A percentile compares a stretch with the other conserved stretches of the same genome.
These are phyloP conservation scores for Condylura cristata DNA, from an alignment of 2,113 vertebrate species.

Conservation along the genomic window DNA sequence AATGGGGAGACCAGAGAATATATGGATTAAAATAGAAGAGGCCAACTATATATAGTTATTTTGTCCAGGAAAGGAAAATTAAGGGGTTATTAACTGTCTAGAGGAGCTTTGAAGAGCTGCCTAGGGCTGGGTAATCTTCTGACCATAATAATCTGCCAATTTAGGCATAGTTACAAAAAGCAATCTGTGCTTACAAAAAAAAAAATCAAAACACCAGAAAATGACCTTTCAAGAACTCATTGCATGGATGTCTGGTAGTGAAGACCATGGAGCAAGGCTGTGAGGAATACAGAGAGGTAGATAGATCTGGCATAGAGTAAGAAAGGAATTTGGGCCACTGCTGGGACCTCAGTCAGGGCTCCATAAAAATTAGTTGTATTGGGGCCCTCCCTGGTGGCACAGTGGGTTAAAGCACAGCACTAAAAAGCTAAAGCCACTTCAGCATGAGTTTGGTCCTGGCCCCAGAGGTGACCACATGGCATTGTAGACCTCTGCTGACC, in stretches of 20 bases:
- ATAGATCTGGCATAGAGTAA: neutral
- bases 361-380: neutral
- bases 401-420: too few species aligned
- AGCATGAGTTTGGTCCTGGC: too few species aligned
- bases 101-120: neutral
- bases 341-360: neutral
- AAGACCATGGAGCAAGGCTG: neutral
- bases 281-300: neutral
- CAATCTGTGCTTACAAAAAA: neutral
- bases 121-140: neutral
- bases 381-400: too few species aligned
- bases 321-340: neutral
- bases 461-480: too few species aligned
- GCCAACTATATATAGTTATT: neutral
- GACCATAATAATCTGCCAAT: neutral
- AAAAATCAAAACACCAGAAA: neutral
- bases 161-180: neutral
- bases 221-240: neutral
- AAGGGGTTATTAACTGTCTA: neutral
- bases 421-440: too few species aligned
- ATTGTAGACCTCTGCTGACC: too few species aligned
- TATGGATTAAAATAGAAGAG: neutral
- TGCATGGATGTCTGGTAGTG: neutral
- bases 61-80: neutral
- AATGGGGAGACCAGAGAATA: neutral